Base-by-base conservation (phyloP, 2,888 invertebrate species). In the Ptilodon capucinus region DNA sequence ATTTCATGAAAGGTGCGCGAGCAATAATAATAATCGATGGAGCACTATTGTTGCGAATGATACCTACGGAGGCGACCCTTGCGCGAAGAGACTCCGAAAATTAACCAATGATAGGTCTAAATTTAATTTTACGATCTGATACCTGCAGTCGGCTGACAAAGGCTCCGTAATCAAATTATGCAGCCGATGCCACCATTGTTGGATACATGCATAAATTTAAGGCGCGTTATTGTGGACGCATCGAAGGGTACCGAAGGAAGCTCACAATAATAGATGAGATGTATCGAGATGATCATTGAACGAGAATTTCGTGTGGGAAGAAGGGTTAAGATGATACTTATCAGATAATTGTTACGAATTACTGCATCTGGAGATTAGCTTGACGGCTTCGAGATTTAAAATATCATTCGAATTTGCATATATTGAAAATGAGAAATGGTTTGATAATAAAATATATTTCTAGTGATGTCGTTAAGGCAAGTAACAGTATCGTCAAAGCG, bases 11-110 rank as follows among this genome's bases (percentile, higher is more conserved):
- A 86, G 88, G 86, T 86, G 81, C 82, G 76, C 82, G 71, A 84
- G 77, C 81, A 89, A 90, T 88, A 90, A 90, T 88, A 90, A 88
- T 90, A 88, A 88, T 86, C 82, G 85, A 90, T 91, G 78, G 88
- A 81, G 79, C 68, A 54, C 80, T 59, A 84, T 90, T 90, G 90
- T 90, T 79, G 77, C 71, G 71, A 77, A 81, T 84, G 88, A 88
- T 86, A 84, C 80, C 71, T 71, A 68, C 63, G 59, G 66, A 72
- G 44, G 57, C 55, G 76, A 68, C 79, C 86, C 86, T 82, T 67
- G 65, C 64, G 52, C 63, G 73, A 74, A 70, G 71, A 83, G 85
- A 85, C 82, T 86, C 87, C 91, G 59, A 82, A 91, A 91, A 89
- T 89, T 89, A 91, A 91, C 91, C 91, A 87, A 84, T 86, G 85